Evolutionary conservation across 2,113 vertebrate species (phyloP).

Genomic region (Chitala chitala): DNA sequence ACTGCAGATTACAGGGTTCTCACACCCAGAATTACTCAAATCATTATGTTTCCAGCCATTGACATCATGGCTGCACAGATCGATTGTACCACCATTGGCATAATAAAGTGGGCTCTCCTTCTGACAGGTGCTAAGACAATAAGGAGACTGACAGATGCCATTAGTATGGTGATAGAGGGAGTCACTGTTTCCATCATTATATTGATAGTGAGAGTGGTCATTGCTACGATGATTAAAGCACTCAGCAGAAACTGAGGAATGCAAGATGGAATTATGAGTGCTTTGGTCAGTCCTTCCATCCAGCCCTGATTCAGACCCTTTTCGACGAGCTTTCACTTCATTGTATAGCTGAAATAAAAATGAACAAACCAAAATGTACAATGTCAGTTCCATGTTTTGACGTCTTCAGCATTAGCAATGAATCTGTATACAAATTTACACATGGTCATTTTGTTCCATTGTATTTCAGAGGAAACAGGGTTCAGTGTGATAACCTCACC

Average conservation of each 20-base stretch:
- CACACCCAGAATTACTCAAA: not conserved
- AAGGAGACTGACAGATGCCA: constrained; percentile 11
- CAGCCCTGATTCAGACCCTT: constrained; percentile 56
- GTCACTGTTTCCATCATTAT: constrained; percentile 18
- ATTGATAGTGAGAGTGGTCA: constrained; percentile 21
- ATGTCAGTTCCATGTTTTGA: not conserved
- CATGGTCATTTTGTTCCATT: not conserved
- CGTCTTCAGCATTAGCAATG: not conserved
- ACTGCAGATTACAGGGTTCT: not conserved
- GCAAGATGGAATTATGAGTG: constrained; percentile 51
- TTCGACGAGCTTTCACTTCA: constrained; percentile 85
- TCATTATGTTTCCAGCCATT: constrained; percentile 34
- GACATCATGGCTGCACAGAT: constrained; percentile 26
- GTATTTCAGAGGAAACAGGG: not conserved
- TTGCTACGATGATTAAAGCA: constrained; percentile 32
- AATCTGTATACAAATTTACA: not conserved
- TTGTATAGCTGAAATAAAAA: constrained; percentile 76
- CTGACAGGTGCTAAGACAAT: not conserved
- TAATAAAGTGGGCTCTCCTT: not conserved
- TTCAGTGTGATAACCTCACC: constrained; percentile 53
- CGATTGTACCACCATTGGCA: not conserved
- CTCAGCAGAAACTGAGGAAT: constrained; percentile 45
- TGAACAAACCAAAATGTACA: not conserved
- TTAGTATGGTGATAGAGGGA: constrained; percentile 38
- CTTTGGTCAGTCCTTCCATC: constrained; percentile 53